phyloP scores from a whole-genome alignment of 2,797 vertebrate species.

The Anguilla marmorata region DNA sequence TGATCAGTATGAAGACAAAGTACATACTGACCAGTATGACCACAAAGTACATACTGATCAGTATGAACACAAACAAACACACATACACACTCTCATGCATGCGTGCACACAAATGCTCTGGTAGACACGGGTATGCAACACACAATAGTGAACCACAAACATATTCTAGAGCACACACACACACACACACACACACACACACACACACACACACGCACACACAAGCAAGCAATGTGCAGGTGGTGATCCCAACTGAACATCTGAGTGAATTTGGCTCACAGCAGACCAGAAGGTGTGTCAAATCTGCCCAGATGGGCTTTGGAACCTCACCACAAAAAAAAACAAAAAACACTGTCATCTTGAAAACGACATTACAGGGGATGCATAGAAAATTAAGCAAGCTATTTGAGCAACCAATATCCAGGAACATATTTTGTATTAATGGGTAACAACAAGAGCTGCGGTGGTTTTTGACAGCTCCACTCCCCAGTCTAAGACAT shows the following conservation, averaged over 20 bases:
- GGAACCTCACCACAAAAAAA: not conserved
- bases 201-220: not conserved
- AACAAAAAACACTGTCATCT: not conserved
- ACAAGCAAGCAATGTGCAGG: not conserved
- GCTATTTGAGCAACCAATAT: not conserved
- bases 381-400: not conserved
- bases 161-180: not conserved
- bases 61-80: not conserved
- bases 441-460: not conserved
- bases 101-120: not conserved
- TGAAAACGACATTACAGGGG: not conserved
- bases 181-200: constrained; percentile 9
- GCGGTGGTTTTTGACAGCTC: not conserved
- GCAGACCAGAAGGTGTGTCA: not conserved
- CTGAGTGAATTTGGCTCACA: not conserved
- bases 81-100: not conserved
- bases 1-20: not conserved
- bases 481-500: not conserved
- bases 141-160: not conserved
- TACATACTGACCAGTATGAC: not conserved
- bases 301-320: not conserved
- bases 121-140: not conserved
- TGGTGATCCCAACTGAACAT: not conserved
- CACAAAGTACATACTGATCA: not conserved
- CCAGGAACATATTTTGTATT: not conserved